Evolutionary conservation across 2,888 invertebrate genomes (phyloP), one percentile per base, ranked within the genome.

Genomic region (Cataglyphis altisquamis): DNA sequence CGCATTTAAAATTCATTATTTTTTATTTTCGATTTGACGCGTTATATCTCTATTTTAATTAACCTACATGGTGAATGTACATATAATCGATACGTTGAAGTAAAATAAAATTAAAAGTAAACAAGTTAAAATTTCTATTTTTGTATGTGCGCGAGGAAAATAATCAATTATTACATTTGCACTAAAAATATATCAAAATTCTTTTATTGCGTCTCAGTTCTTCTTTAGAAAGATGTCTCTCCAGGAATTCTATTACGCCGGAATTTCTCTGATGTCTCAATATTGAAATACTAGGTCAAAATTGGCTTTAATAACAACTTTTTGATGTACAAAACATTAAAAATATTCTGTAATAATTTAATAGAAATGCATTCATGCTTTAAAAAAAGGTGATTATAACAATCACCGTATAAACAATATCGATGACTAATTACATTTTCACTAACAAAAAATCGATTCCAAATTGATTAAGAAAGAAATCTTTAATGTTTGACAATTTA

Each of bases 261-360:
- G 67, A 67, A 77, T 67, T 77, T 77, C 55, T 67, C 67, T 67
- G 12, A 21, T 52, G 25, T 39, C 29, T 77, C 67, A 15, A 77
- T 77, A 67, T 77, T 77, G 77, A 77, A 77, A 77, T 77, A 77
- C 55, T 77, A 10, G n/a, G 55, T 67, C 39, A 67, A 67, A 77
- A 77, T 77, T 77, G 55, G n/a, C 15, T 77, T 67, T 67, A 75
- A 77, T 66, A n/a, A 77, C 29, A 41, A 67, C 55, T 77, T 29
- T 32, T 25, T 57, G n/a, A 52, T 1, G 3, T n/a, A 52, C n/a
- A 67, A 67, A 66, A 66, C 25, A 36, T 77, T 48, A 67, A 77
- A 55, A 55, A 39, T 39, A 25, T 12, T 77, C n/a, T 55, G 4
- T 12, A 77, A 2, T 39, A 39, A 55, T 52, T 67, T 67, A 67